These are phyloP conservation scores for Phoxinus phoxinus DNA, from an alignment of 2,113 vertebrate genomes.

Conservation along the genomic window DNA sequence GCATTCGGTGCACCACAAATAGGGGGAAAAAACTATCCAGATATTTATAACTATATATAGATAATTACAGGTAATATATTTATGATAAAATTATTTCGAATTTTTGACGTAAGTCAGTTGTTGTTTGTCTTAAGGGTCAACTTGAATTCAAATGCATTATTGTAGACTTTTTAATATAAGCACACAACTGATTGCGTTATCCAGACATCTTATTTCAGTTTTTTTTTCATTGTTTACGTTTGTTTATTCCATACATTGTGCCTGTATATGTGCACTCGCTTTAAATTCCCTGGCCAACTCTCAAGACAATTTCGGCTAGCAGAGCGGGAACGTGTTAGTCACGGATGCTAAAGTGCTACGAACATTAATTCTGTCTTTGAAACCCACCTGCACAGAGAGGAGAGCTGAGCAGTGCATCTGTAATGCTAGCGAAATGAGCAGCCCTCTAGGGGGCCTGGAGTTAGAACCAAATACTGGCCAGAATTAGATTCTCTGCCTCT, in stretches of 20 bases:
- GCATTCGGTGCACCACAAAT: neutral
- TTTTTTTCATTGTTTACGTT: conserved; percentile 6
- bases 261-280: conserved; percentile 28
- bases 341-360: conserved; percentile 86
- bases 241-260: conserved; percentile 20
- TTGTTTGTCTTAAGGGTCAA: neutral
- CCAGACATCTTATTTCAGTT: neutral
- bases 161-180: neutral
- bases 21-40: neutral
- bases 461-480: conserved; percentile 89
- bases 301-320: conserved; percentile 92
- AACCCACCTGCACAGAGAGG: conserved; percentile 84
- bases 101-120: neutral
- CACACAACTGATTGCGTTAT: conserved; percentile 29
- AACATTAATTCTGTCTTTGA: conserved; percentile 97
- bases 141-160: neutral
- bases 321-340: conserved; percentile 81
- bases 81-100: neutral
- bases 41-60: neutral
- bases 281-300: conserved; percentile 78
- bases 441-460: conserved; percentile 88
- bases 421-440: conserved; percentile 96
- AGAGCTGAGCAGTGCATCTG: conserved; percentile 60
- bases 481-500: conserved; percentile 91
- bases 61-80: neutral